phyloP scores from a whole-genome alignment of 2,797 vertebrate genomes.

The Sebastes kiyomatsui region DNA sequence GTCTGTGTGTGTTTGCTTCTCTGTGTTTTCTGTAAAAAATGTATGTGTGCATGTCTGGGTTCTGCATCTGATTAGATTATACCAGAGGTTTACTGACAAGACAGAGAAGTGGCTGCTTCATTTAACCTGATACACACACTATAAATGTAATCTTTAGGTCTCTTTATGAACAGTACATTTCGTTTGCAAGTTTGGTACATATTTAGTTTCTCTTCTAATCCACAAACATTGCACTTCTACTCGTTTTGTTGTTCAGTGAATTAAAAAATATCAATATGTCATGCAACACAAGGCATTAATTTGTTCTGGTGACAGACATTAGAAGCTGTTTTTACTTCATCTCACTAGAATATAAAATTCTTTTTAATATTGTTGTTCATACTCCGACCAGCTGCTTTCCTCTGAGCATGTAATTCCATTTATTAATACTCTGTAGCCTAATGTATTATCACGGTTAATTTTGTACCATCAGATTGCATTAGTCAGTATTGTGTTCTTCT shows the following conservation, averaged over 20 bases:
- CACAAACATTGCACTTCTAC: neutral
- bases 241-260: neutral
- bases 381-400: slow-evolving; percentile 10
- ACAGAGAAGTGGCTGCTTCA: slow-evolving; percentile 34
- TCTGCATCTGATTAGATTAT: slow-evolving; percentile 44
- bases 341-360: neutral
- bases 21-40: neutral
- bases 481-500: slow-evolving; percentile 39
- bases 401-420: neutral
- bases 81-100: slow-evolving; percentile 30
- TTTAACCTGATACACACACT: slow-evolving; percentile 26
- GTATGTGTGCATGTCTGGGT: neutral
- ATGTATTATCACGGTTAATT: slow-evolving; percentile 41
- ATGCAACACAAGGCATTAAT: neutral
- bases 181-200: neutral
- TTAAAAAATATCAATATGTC: neutral
- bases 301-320: neutral
- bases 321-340: neutral
- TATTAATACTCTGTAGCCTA: slow-evolving; percentile 1
- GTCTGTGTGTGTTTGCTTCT: slow-evolving; percentile 15
- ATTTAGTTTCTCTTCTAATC: neutral
- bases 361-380: neutral
- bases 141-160: neutral
- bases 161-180: neutral
- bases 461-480: slow-evolving; percentile 38